A percentile compares a stretch with the other conserved stretches of the same genome.
These are phyloP conservation scores for Zaprionus tsacasi DNA, from an alignment of 1,140 invertebrate genomes.

Conservation along the genomic window DNA sequence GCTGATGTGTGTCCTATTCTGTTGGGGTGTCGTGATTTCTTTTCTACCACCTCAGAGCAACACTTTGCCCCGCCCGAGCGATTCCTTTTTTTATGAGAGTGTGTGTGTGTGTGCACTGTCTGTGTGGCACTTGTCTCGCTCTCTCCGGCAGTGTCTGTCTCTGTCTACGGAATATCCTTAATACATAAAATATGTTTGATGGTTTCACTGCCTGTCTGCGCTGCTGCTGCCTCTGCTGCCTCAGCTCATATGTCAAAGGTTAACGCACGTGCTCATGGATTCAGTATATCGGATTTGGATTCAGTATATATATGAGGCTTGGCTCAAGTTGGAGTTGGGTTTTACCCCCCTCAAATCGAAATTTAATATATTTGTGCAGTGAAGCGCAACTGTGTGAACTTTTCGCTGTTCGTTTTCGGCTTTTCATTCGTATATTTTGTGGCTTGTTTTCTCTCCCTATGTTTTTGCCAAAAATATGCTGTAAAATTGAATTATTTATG, in stretches of 20 bases:
- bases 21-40: slow-evolving; percentile 63
- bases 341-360: slow-evolving; percentile 63
- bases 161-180: slow-evolving; percentile 62
- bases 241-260: slow-evolving; percentile 77
- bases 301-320: background rate
- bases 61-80: background rate
- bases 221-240: slow-evolving; percentile 10
- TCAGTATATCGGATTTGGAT: slow-evolving; percentile 48
- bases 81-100: slow-evolving; percentile 13
- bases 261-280: slow-evolving; percentile 78
- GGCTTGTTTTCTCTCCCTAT: slow-evolving; percentile 29
- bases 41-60: slow-evolving; percentile 1
- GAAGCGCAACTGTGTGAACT: slow-evolving; percentile 63
- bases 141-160: slow-evolving; percentile 34
- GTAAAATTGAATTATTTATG: slow-evolving; percentile 82
- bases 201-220: slow-evolving; percentile 47
- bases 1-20: slow-evolving; percentile 32
- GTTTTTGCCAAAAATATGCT: slow-evolving; percentile 56
- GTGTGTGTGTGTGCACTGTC: background rate
- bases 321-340: slow-evolving; percentile 13
- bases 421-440: slow-evolving; percentile 27
- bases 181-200: slow-evolving; percentile 83
- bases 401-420: slow-evolving; percentile 35
- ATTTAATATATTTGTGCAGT: slow-evolving; percentile 77
- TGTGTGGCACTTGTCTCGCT: background rate